Conservation (phyloP, 2,113 vertebrate genomes). For the Nicator chloris region DNA sequence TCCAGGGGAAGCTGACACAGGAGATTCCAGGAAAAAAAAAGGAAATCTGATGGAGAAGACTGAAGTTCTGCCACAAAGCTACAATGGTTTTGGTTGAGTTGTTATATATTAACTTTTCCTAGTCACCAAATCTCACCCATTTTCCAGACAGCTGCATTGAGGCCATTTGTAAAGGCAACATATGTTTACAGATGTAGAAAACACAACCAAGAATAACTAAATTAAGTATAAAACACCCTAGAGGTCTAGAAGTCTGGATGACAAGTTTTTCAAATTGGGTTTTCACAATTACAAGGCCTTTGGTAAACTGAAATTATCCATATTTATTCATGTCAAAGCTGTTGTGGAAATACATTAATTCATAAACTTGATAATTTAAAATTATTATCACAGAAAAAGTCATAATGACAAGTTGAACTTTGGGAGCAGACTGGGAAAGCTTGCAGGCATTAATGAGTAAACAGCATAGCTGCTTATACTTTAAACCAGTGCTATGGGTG, state of each 20-base stretch:
- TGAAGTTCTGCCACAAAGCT: background rate
- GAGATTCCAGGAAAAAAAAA: background rate
- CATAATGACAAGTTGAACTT: background rate
- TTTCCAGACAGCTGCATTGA: background rate
- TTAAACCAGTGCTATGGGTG: background rate
- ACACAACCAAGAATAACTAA: background rate
- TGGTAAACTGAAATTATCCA: background rate
- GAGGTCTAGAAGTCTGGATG: background rate
- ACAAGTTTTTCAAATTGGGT: background rate
- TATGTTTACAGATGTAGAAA: background rate
- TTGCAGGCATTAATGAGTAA: background rate
- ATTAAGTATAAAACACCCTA: background rate
- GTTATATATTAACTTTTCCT: background rate
- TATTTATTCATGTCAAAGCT: background rate
- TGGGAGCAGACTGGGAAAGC: background rate
- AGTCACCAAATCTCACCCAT: fast-evolving
- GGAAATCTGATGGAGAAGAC: background rate
- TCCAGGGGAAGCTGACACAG: background rate
- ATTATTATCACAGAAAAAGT: background rate
- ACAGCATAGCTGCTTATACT: background rate
- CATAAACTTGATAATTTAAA: background rate
- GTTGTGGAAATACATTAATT: background rate
- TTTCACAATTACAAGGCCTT: background rate
- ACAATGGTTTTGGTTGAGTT: background rate
- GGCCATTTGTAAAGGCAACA: background rate